Evolutionary conservation across 53 echinoderm and acorn worm genomes (phyloP).

Genomic region (Echinarachnius parma): DNA sequence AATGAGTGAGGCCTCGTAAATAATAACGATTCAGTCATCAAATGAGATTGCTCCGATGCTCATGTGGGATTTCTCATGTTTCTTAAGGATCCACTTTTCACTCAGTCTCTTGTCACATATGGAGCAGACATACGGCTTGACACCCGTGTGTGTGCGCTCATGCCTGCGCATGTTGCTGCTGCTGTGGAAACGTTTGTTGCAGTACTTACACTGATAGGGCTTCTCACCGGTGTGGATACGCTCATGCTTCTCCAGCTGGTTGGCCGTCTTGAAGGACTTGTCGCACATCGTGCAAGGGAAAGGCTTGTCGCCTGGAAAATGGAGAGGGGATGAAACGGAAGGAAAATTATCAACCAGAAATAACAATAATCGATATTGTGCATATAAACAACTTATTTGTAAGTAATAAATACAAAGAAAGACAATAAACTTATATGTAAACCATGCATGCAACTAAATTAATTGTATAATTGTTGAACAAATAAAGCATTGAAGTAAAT

Average conservation of each 20-base stretch:
- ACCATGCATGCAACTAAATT: no score
- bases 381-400: no score
- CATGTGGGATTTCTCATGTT: slow-evolving; percentile 34
- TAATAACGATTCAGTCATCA: slow-evolving; percentile 44
- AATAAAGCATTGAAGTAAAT: no score
- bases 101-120: slow-evolving; percentile 33
- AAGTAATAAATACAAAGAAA: no score
- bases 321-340: neutral
- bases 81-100: slow-evolving; percentile 41
- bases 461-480: no score
- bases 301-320: slow-evolving; percentile 37
- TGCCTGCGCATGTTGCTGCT: slow-evolving; percentile 38
- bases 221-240: slow-evolving; percentile 56
- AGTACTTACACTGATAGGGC: slow-evolving; percentile 45
- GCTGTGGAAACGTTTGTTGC: slow-evolving; percentile 52
- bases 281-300: slow-evolving; percentile 49
- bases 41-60: slow-evolving; percentile 32
- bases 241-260: slow-evolving; percentile 49
- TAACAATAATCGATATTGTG: no score
- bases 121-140: slow-evolving; percentile 35
- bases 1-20: no score
- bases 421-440: no score
- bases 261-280: slow-evolving; percentile 45
- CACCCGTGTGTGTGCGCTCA: slow-evolving; percentile 41
- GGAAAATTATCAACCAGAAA: no score